Base-by-base conservation (phyloP, 1,140 invertebrate genomes). In the Drosophila ananassae region DNA sequence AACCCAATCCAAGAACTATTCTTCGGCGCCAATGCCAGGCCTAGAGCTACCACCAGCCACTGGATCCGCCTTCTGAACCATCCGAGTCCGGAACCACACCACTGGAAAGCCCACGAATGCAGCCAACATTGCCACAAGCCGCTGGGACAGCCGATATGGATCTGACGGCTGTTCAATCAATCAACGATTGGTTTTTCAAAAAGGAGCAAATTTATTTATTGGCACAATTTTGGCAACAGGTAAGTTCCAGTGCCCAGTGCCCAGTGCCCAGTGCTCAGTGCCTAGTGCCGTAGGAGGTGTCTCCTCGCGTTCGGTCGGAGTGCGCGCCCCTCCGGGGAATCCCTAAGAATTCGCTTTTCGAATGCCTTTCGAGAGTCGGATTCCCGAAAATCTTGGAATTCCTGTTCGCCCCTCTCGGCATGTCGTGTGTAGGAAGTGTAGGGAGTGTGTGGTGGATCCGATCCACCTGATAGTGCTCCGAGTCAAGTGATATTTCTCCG, bases 201-300 rank as follows among this genome's bases (percentile, higher is more conserved):
- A 98, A 97, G 93, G 96, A 97, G 94, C 94, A 96, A 93, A 97
- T 97, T 93, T 97, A 97, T 94, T 94, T 97, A 91, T 94, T 98
- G 92, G 96, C 96, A 91, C 96, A 97, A 93, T 97, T 97, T 94
- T 98, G 96, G 96, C 96, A 97, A 96, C 97, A 97, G 96, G 96
- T 97, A 94, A 94, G 94, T 12, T 2, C 2, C 10, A 44, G 7
- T 17, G 2, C 24, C 3, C n/a, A 12, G 41, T 17, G 17, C 10
- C 22, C 9, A 8, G 21, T 44, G 4, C 1, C 17, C 17, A 17
- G 17, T 44, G 4, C 1, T 1, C 17, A 17, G 17, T 17, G 17
- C 17, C 17, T 17, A 0, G 17, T 17, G 17, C 17, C 17, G 17
- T 17, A 17, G 17, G 17, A 17, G 17, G 17, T 17, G 17, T 17